These are phyloP conservation scores for Ceyx margarethae DNA, from an alignment of 2,113 vertebrate species.

Conservation along the genomic window DNA sequence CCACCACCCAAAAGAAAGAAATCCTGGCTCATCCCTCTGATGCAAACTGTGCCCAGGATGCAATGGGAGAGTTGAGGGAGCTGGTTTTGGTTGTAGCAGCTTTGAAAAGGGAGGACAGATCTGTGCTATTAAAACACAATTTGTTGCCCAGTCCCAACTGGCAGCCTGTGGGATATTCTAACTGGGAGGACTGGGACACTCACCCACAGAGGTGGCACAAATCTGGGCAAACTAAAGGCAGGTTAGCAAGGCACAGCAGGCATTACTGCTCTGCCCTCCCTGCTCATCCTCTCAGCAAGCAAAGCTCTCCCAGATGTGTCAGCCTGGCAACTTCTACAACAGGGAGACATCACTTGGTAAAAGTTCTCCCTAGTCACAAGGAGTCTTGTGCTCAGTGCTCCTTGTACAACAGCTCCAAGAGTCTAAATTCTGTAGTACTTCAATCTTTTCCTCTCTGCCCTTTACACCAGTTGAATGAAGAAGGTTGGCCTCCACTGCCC, in stretches of 20 bases:
- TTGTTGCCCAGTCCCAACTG: accelerated
- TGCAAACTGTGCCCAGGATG: not conserved
- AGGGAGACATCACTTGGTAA: not conserved
- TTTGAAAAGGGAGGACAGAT: not conserved
- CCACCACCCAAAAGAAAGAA: not conserved
- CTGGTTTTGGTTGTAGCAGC: not conserved
- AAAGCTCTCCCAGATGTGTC: not conserved
- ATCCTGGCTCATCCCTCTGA: not conserved
- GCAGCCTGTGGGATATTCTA: not conserved
- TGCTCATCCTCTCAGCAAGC: accelerated
- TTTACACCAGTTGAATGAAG: accelerated
- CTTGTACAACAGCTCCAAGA: not conserved
- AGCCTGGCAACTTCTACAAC: not conserved
- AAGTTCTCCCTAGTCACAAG: not conserved
- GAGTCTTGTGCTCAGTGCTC: accelerated
- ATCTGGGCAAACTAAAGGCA: not conserved
- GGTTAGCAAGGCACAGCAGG: not conserved
- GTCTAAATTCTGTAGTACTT: accelerated
- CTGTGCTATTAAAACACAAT: not conserved
- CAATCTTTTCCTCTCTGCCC: not conserved
- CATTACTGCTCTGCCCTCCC: accelerated
- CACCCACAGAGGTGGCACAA: accelerated
- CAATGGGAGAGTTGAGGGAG: accelerated
- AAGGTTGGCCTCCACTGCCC: not conserved
- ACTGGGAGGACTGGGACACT: not conserved